Percentiles rank a stretch among this genome's conserved stretches.
Conservation (phyloP, 2,888 invertebrate genomes). For the Diogma glabrata region DNA sequence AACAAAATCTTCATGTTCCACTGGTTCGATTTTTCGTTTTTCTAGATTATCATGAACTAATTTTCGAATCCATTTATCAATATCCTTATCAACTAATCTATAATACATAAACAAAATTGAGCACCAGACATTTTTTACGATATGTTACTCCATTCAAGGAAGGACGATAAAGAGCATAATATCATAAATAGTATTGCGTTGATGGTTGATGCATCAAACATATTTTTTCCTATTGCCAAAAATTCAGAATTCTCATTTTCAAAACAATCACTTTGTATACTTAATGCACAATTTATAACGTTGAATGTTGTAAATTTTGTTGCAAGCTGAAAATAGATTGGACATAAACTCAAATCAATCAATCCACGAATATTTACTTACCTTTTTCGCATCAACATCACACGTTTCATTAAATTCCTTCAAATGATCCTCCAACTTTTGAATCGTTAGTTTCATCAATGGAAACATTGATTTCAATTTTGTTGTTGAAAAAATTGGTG, state of each 20-base stretch:
- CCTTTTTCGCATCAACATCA: neutral
- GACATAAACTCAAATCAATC: no score
- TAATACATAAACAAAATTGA: no score
- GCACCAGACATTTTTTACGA: no score
- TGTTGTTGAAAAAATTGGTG: conserved; percentile 7
- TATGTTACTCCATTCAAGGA: neutral
- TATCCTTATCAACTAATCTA: neutral
- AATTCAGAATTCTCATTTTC: conserved; percentile 13
- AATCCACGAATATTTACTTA: no score
- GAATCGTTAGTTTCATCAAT: neutral
- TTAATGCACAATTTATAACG: conserved; percentile 11
- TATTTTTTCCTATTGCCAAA: conserved; percentile 13
- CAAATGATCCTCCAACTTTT: neutral
- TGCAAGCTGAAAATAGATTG: no score
- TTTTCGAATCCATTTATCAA: conserved; percentile 18
- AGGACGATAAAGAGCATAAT: conserved; percentile 7
- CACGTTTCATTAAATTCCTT: neutral
- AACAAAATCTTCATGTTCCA: conserved; percentile 41
- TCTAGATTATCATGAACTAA: conserved; percentile 37
- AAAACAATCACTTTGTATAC: conserved; percentile 13
- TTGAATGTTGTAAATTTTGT: conserved; percentile 11
- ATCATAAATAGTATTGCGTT: conserved; percentile 8
- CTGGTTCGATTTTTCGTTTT: conserved; percentile 29
- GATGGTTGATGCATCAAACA: conserved; percentile 10
- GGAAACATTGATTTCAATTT: conserved; percentile 5